phyloP scores from a whole-genome alignment of 1,140 invertebrate species.

The Pomacea maculata region DNA sequence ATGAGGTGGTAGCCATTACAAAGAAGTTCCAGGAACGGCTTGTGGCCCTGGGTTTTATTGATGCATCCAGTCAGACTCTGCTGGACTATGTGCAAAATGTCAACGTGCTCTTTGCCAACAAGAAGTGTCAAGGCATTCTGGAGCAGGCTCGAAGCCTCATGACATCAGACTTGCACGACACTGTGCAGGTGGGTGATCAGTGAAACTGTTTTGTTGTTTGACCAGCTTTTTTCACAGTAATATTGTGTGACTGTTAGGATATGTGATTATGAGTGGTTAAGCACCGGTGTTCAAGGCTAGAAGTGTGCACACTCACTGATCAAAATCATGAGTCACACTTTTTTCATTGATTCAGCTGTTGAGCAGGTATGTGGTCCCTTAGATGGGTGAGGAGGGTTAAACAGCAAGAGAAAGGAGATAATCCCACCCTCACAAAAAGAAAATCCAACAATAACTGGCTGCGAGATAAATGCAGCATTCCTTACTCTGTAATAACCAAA shows the following conservation, averaged over 20 bases:
- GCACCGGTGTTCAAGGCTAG: background rate
- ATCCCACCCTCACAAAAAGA: too few species aligned
- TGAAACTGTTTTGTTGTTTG: background rate
- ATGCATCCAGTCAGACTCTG: slow-evolving; percentile 67
- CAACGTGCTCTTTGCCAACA: slow-evolving; percentile 80
- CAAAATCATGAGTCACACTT: too few species aligned
- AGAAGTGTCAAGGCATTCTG: slow-evolving; percentile 79
- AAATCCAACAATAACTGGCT: too few species aligned
- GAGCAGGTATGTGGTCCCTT: too few species aligned
- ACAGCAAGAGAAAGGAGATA: too few species aligned
- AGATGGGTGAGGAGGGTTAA: background rate
- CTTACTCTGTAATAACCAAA: too few species aligned
- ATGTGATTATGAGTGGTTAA: background rate
- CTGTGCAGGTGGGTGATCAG: slow-evolving; percentile 69
- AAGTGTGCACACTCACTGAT: too few species aligned
- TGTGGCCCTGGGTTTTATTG: slow-evolving; percentile 61
- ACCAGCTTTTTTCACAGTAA: background rate
- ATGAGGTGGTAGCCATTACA: slow-evolving; percentile 73
- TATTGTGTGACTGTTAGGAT: background rate
- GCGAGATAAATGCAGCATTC: too few species aligned
- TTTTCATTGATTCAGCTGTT: too few species aligned
- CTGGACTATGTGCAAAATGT: slow-evolving; percentile 79
- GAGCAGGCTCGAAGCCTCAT: slow-evolving; percentile 78
- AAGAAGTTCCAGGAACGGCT: slow-evolving; percentile 75
- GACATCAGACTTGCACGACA: slow-evolving; percentile 82